These are phyloP conservation scores for Centropus bengalensis DNA, from an alignment of 2,113 vertebrate species.

Conservation along the genomic window DNA sequence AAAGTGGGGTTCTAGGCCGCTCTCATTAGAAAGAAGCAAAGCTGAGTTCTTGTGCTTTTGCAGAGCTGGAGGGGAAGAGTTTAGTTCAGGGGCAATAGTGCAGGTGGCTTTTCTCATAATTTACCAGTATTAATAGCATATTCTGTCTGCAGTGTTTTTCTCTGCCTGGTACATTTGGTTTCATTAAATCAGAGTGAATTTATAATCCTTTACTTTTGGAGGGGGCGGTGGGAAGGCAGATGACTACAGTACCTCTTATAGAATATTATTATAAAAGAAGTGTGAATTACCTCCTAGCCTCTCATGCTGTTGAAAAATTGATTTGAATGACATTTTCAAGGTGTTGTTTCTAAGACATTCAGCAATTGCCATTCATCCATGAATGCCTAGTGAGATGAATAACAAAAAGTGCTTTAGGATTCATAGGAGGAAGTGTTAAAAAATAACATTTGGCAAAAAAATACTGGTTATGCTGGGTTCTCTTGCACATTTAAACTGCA, in stretches of 20 bases:
- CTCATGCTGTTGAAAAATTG: slow-evolving; percentile 52
- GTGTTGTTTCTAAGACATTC: slow-evolving; percentile 53
- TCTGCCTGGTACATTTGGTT: slow-evolving; percentile 25
- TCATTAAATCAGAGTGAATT: slow-evolving; percentile 42
- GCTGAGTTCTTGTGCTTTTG: not conserved
- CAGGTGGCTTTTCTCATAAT: slow-evolving; percentile 1
- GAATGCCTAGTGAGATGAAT: slow-evolving; percentile 64
- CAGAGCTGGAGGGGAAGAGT: not conserved
- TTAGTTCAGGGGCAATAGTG: not conserved
- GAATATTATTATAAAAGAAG: slow-evolving; percentile 67
- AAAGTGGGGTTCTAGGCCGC: not conserved
- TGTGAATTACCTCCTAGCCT: slow-evolving; percentile 68
- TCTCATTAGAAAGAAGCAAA: not conserved
- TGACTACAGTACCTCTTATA: slow-evolving; percentile 63
- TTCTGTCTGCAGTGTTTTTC: slow-evolving; percentile 35
- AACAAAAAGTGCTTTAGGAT: slow-evolving; percentile 56
- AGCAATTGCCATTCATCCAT: slow-evolving; percentile 36
- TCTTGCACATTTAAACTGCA: slow-evolving; percentile 45
- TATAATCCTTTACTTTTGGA: slow-evolving; percentile 52
- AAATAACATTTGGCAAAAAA: slow-evolving; percentile 56
- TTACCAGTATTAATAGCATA: not conserved
- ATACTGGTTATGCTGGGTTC: slow-evolving; percentile 27
- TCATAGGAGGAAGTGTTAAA: slow-evolving; percentile 66
- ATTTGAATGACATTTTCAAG: slow-evolving; percentile 59
- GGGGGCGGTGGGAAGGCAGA: slow-evolving; percentile 48